These are phyloP conservation scores for Drosophila bunnanda DNA, from an alignment of 2,888 invertebrate species.

Conservation along the genomic window DNA sequence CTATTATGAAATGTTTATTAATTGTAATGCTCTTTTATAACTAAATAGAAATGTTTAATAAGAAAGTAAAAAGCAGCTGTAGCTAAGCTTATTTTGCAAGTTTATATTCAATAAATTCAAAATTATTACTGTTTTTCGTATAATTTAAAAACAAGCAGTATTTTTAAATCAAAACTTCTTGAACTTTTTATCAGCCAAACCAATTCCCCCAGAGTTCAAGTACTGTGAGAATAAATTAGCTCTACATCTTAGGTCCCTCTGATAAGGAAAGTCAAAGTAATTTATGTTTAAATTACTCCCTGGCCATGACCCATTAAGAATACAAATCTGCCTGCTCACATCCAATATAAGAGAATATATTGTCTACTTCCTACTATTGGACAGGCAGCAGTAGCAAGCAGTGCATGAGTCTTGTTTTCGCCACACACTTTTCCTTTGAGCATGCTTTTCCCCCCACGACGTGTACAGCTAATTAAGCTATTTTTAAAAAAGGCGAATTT, in stretches of 20 bases:
- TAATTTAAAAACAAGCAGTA: background rate
- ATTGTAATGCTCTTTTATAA: background rate
- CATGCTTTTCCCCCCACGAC: slow-evolving; percentile 24
- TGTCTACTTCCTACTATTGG: slow-evolving; percentile 30
- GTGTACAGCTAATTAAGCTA: slow-evolving; percentile 73
- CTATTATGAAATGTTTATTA: too few relatives aligned
- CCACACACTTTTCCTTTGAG: slow-evolving; percentile 60
- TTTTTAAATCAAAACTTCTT: background rate
- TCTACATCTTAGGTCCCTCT: background rate
- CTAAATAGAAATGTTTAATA: background rate
- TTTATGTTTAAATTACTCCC: slow-evolving; percentile 24
- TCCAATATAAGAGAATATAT: slow-evolving; percentile 35
- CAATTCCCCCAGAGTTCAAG: slow-evolving; percentile 12
- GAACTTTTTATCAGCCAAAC: slow-evolving; percentile 7
- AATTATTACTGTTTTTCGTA: too few relatives aligned
- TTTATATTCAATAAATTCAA: too few relatives aligned
- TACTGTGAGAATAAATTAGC: background rate
- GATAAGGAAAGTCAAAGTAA: slow-evolving; percentile 22
- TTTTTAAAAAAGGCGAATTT: slow-evolving; percentile 56
- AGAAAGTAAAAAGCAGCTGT: too few relatives aligned
- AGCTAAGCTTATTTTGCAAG: too few relatives aligned
- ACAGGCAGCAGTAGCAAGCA: slow-evolving; percentile 44
- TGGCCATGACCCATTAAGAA: slow-evolving; percentile 36
- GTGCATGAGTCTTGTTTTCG: slow-evolving; percentile 42
- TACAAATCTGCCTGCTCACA: slow-evolving; percentile 43